Evolutionary conservation across 2,797 vertebrate genomes (phyloP), one percentile per base, ranked within the genome.

Genomic region (Clarias platycephalus): DNA sequence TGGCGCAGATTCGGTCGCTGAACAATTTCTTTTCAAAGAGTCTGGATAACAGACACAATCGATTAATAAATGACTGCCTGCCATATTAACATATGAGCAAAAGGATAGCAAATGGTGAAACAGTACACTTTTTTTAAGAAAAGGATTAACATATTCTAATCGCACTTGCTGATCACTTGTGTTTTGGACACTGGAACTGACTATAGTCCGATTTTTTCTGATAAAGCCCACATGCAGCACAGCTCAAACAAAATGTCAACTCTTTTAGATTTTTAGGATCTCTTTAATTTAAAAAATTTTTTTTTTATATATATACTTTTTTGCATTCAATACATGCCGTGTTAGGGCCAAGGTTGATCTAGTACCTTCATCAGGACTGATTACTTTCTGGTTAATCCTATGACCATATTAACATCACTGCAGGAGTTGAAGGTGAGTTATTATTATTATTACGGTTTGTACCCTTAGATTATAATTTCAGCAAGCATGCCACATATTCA

Each of bases 11-110:
- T 83, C 66, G 24, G 66, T 28, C 10, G 2, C 28, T 79, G 81
- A 82, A 82, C 31, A 75, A 13, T 85, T 74, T 55, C 60, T 85
- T 66, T 75, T 64, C 66, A n/a, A 82, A 31, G 49, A 70, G 40
- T 71, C 81, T 86, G 75, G 44, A 80, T 31, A 63, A 83, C 13
- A 82, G 40, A 77, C 53, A 57, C 37, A 71, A 49, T 86, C 9
- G 58, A 64, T 63, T 37, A 63, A 78, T 53, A 71, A 71, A 37
- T 16, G 15, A 72, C 37, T 63, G 20, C 5, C 37, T 63, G n/a
- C 5, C 13, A 26, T 31, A 18, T 75, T 5, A 67, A 55, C 37
- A 62, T 75, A 49, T 66, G 18, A 60, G 55, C 22, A 40, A 37
- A 76, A 76, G 26, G 5, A 60, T 15, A 40, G 12, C 6, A 40